Base-by-base conservation (phyloP, 2,113 vertebrate species). In the Atractosteus spatula region DNA sequence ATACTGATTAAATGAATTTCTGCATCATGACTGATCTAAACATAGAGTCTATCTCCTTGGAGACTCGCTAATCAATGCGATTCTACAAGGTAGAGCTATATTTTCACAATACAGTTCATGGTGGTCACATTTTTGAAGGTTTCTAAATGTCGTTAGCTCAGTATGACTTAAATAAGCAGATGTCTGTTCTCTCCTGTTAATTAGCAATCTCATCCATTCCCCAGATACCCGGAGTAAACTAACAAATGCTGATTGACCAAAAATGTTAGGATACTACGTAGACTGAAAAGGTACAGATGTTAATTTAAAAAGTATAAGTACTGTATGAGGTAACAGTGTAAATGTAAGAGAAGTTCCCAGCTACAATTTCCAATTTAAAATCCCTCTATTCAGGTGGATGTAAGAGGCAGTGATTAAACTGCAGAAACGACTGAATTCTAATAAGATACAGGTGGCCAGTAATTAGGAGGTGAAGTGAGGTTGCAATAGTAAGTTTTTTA, bases 21-120 rank as follows among this genome's bases (percentile, higher is more conserved):
- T 56, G 54, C 14, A 16, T 77, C 66, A 45, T 81, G 85, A 87
- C 77, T 81, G 82, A 88, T 85, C 66, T 73, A 66, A 84, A 81
- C 67, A 66, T 76, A 70, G 74, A 81, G 79, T 77, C 71, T 61
- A 79, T 83, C 81, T 84, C 83, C 82, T 77, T 75, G 76, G 86
- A 87, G 80, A 85, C 79, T n/a, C 57, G 29, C 57, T 65, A 84
- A 85, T 84, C 74, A 80, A 87, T 89, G 83, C 47, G 71, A 44
- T 77, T 75, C 78, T 80, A 64, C 1, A 71, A 77, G 77, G 68
- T 82, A 83, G 5, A 51, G 47, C 47, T 10, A 51, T 10, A 51
- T 51, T 51, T 7, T 51, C 47, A 51, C 5, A 51, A 51, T 51
- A 10, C 47, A 51, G 47, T 51, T 7, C 47, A 51, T 10, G 8